A percentile compares a stretch with the other conserved stretches of the same genome.
Evolutionary conservation across 2,888 invertebrate species (phyloP).

Genomic region (Megamerina dolium): DNA sequence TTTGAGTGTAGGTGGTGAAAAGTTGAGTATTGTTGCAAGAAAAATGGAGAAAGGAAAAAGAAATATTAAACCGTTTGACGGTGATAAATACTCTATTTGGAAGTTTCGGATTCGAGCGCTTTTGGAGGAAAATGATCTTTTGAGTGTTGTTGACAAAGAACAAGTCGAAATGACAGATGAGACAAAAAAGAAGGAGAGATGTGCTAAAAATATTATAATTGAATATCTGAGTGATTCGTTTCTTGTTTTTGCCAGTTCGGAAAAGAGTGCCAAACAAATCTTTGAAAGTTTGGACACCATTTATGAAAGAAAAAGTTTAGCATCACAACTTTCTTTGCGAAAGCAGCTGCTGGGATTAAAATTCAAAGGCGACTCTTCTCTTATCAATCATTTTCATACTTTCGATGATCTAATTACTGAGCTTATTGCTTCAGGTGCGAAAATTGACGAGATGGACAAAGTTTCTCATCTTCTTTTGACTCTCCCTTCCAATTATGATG

Average conservation of each 20-base stretch:
- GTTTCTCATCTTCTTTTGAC: constrained; percentile 10
- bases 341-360: constrained; percentile 16
- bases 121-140: no score
- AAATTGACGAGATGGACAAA: constrained; percentile 11
- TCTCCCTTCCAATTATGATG: constrained; percentile 9
- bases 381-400: constrained; percentile 17
- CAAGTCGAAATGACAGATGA: constrained; percentile 7
- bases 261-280: constrained; percentile 16
- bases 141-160: constrained; percentile 9
- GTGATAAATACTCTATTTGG: no score
- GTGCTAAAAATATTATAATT: constrained; percentile 16
- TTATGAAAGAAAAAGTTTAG: constrained; percentile 18
- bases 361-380: constrained; percentile 12
- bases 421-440: constrained; percentile 9
- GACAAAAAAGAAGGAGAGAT: constrained; percentile 12
- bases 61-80: no score
- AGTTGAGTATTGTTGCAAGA: no score
- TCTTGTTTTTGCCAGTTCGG: constrained; percentile 15
- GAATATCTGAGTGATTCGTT: constrained; percentile 18
- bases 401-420: constrained; percentile 20
- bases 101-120: no score
- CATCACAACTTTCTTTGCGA: constrained; percentile 16
- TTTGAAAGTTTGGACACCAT: constrained; percentile 16
- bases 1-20: no score
- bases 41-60: no score